phyloP scores from a whole-genome alignment of 1,140 invertebrate species.

The Caenorhabditis brenneri region DNA sequence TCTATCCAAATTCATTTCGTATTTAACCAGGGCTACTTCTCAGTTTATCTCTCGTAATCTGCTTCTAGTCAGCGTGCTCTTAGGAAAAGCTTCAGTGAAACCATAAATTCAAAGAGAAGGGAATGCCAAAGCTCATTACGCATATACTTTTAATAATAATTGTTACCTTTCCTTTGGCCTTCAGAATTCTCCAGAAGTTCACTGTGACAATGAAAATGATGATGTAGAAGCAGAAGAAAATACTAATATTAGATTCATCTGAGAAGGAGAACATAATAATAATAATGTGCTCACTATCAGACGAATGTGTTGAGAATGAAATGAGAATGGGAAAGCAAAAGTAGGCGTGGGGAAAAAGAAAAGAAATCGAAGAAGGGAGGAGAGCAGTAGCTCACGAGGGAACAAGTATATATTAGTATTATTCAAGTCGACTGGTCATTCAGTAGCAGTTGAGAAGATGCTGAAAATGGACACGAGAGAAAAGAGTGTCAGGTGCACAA shows the following conservation, averaged over 20 bases:
- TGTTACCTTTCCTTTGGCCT: constrained; percentile 4
- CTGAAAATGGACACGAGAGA: constrained; percentile 22
- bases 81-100: too few relatives aligned
- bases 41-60: too few relatives aligned
- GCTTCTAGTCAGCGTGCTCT: too few relatives aligned
- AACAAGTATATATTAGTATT: constrained; percentile 34
- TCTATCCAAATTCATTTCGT: too few relatives aligned
- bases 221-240: constrained; percentile 31
- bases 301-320: not conserved
- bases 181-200: not conserved
- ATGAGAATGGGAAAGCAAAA: not conserved
- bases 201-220: constrained; percentile 5
- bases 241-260: constrained; percentile 15
- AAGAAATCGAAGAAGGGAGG: not conserved
- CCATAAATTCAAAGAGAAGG: too few relatives aligned
- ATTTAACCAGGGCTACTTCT: too few relatives aligned
- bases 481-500: not conserved
- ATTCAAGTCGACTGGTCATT: constrained; percentile 15
- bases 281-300: not conserved
- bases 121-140: too few relatives aligned
- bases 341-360: not conserved
- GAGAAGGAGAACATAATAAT: not conserved
- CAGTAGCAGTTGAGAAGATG: not conserved
- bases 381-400: not conserved
- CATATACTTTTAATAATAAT: too few relatives aligned